Evolutionary conservation across 2,797 vertebrate genomes (phyloP).

Genomic region (Myotis pilosus): DNA sequence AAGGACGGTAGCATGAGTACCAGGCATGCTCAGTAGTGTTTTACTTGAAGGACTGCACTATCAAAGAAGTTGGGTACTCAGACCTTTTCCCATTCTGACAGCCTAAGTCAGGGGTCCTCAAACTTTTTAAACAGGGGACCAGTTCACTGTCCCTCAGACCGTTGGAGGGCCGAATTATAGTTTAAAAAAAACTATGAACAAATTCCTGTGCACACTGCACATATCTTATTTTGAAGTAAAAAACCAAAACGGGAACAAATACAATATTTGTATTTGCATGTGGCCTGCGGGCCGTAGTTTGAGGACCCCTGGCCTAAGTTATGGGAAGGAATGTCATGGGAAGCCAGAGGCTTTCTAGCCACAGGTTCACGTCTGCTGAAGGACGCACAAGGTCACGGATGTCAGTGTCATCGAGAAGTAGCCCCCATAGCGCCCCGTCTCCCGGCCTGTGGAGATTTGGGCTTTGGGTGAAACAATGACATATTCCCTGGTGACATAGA

Average conservation of each 20-base stretch:
- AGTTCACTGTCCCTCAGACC: no score
- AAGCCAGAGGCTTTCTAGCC: neutral
- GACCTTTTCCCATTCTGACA: neutral
- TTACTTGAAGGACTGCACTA: neutral
- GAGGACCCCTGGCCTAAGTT: no score
- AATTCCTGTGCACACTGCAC: no score
- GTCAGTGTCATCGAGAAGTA: neutral
- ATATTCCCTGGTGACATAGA: constrained; percentile 42
- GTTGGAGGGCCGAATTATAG: no score
- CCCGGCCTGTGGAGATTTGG: neutral
- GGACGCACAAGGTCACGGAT: neutral
- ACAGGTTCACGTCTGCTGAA: neutral
- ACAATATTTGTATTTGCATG: no score
- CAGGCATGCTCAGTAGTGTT: neutral
- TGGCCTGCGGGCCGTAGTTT: no score
- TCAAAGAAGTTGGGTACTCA: neutral
- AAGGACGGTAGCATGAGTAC: neutral
- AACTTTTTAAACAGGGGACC: no score
- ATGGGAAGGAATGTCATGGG: neutral
- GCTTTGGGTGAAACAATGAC: constrained; percentile 36
- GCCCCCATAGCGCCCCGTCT: constrained; percentile 13
- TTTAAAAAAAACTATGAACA: no score
- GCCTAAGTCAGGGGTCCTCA: no score
- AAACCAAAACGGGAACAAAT: no score
- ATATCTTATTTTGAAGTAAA: no score